A percentile compares a stretch with the other conserved stretches of the same genome.
Evolutionary conservation across 1,140 invertebrate genomes (phyloP).

Genomic region (Drosophila pachea): DNA sequence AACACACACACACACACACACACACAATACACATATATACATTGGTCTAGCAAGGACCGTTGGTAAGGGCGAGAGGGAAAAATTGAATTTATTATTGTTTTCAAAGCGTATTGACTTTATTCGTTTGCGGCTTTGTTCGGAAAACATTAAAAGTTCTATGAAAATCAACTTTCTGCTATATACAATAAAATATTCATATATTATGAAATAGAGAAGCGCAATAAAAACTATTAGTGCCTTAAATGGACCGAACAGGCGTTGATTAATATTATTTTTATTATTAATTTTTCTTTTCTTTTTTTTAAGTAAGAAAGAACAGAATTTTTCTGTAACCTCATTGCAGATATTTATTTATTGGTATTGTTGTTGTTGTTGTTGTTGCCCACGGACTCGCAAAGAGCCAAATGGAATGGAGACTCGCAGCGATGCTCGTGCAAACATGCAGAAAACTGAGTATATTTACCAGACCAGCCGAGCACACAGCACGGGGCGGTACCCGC

Average conservation of each 20-base stretch:
- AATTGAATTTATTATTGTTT: conserved; percentile 10
- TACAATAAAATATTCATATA: neutral
- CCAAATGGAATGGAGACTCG: neutral
- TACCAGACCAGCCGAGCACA: neutral
- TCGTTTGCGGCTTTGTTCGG: conserved; percentile 10
- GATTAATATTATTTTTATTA: neutral
- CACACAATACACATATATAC: conserved; percentile 4
- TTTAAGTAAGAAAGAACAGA: neutral
- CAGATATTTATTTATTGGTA: neutral
- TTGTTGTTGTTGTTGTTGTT: no score
- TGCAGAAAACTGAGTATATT: conserved; percentile 14
- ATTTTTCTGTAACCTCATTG: neutral
- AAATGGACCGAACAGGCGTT: neutral
- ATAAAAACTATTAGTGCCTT: neutral
- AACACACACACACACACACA: conserved; percentile 18
- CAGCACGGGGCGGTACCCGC: conserved; percentile 1
- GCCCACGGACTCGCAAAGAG: no score
- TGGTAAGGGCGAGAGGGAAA: neutral
- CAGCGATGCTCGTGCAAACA: conserved; percentile 17
- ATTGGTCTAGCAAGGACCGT: conserved; percentile 4
- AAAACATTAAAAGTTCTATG: conserved; percentile 7
- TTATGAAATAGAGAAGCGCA: neutral
- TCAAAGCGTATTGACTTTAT: conserved; percentile 10
- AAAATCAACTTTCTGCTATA: neutral
- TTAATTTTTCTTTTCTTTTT: no score